Conservation (phyloP, 2,888 invertebrate species). For the Sepioteuthis lessoniana region DNA sequence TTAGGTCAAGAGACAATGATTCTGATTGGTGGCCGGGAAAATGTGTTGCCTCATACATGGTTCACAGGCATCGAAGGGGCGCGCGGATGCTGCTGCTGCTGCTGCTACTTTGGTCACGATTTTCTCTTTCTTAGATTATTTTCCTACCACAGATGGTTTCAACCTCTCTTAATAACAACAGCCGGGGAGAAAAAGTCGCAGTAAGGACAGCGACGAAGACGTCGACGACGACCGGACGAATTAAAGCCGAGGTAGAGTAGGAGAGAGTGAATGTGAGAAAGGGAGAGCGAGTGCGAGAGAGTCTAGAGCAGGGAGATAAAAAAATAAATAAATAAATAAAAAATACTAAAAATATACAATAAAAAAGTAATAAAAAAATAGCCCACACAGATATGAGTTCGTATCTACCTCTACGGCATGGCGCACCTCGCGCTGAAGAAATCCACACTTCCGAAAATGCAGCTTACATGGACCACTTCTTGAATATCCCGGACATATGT, state of each 20-base stretch:
- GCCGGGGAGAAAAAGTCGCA: background rate
- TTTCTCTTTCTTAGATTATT: slow-evolving; percentile 66
- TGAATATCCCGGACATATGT: slow-evolving; percentile 71
- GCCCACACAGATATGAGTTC: slow-evolving; percentile 66
- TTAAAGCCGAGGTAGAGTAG: slow-evolving; percentile 33
- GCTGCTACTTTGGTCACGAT: slow-evolving; percentile 61
- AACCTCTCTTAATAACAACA: slow-evolving; percentile 60
- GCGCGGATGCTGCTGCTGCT: slow-evolving; percentile 40
- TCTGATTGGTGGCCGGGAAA: slow-evolving; percentile 67
- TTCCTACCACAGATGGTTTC: slow-evolving; percentile 65
- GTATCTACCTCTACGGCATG: slow-evolving; percentile 69
- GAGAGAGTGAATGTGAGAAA: slow-evolving; percentile 10
- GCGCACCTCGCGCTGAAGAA: slow-evolving; percentile 60
- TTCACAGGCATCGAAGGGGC: slow-evolving; percentile 38
- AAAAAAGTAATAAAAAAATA: background rate
- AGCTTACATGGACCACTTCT: slow-evolving; percentile 71
- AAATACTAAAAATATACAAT: slow-evolving; percentile 3
- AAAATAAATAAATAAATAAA: background rate
- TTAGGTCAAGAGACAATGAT: slow-evolving; percentile 63
- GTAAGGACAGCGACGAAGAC: background rate
- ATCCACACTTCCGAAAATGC: slow-evolving; percentile 64
- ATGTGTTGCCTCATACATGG: slow-evolving; percentile 66
- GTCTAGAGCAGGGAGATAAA: background rate
- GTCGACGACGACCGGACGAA: slow-evolving; percentile 51
- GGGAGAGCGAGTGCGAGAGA: background rate